These are phyloP conservation scores for Chiropotes sagulatus DNA, from an alignment of 2,797 vertebrate genomes.

Conservation along the genomic window DNA sequence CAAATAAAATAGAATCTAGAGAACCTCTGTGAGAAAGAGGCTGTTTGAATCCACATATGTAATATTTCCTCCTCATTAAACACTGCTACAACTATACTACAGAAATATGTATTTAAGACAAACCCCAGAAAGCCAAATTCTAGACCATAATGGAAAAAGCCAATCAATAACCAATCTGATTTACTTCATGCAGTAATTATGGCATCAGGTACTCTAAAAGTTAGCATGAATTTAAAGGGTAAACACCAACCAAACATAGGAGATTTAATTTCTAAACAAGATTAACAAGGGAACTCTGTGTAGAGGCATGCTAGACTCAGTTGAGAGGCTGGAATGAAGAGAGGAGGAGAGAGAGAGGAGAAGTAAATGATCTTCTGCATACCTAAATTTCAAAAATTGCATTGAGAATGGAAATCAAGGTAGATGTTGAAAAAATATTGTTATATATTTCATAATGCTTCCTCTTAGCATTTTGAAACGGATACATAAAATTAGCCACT, in stretches of 20 bases:
- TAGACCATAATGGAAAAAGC: not conserved
- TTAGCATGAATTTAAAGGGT: not conserved
- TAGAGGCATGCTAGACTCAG: not conserved
- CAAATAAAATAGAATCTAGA: conserved; percentile 18
- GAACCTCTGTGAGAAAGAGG: not conserved
- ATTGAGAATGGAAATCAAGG: not conserved
- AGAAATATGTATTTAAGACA: not conserved
- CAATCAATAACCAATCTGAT: not conserved
- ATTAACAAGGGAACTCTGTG: not conserved
- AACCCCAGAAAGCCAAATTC: not conserved
- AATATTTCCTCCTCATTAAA: conserved; percentile 18
- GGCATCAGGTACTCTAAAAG: not conserved
- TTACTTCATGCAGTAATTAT: not conserved
- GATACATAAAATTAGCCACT: not conserved
- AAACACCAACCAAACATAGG: not conserved
- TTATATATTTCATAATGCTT: not conserved
- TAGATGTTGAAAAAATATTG: not conserved
- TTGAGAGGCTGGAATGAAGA: not conserved
- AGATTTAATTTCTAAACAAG: not conserved
- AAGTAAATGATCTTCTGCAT: not conserved
- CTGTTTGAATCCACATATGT: not conserved
- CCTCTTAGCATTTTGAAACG: not conserved
- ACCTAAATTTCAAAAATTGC: not conserved
- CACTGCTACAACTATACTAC: not conserved
- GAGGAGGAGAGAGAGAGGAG: not conserved